A percentile compares a stretch with the other conserved stretches of the same genome.
Conservation (phyloP, 2,113 vertebrate genomes). For the Nannobrachium achirus region DNA sequence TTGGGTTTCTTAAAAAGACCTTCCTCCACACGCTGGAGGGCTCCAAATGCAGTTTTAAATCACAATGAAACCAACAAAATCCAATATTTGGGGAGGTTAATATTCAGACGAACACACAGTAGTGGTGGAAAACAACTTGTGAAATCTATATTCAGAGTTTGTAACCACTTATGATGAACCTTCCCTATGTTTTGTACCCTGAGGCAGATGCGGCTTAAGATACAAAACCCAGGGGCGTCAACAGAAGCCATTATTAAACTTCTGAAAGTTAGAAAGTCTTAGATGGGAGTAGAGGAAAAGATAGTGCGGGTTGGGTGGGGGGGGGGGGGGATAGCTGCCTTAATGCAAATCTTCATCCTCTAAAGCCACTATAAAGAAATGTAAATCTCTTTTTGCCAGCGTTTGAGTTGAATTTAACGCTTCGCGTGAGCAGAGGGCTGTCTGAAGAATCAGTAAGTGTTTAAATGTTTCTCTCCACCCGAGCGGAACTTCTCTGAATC, state of each 20-base stretch:
- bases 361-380: conserved; percentile 67
- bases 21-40: conserved; percentile 18
- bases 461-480: conserved; percentile 75
- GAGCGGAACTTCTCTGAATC: conserved; percentile 68
- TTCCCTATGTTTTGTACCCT: conserved; percentile 47
- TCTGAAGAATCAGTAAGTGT: conserved; percentile 66
- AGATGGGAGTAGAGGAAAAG: conserved; percentile 41
- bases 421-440: conserved; percentile 62
- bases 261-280: conserved; percentile 59
- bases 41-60: conserved; percentile 8
- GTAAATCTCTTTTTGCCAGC: conserved; percentile 68
- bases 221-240: conserved; percentile 64
- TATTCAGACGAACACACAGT: conserved; percentile 37
- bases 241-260: conserved; percentile 65
- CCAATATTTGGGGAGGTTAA: conserved; percentile 40
- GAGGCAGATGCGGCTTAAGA: conserved; percentile 55
- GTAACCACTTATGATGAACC: conserved; percentile 56
- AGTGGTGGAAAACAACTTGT: conserved; percentile 44
- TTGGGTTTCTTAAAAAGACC: conserved; percentile 35
- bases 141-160: conserved; percentile 57
- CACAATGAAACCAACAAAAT: conserved; percentile 31
- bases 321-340: conserved; percentile 17
- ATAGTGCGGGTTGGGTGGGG: neutral
- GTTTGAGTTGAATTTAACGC: conserved; percentile 76
- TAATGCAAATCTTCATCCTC: conserved; percentile 70